Evolutionary conservation across 1,140 invertebrate genomes (phyloP).

Genomic region (Hyles vespertilio): DNA sequence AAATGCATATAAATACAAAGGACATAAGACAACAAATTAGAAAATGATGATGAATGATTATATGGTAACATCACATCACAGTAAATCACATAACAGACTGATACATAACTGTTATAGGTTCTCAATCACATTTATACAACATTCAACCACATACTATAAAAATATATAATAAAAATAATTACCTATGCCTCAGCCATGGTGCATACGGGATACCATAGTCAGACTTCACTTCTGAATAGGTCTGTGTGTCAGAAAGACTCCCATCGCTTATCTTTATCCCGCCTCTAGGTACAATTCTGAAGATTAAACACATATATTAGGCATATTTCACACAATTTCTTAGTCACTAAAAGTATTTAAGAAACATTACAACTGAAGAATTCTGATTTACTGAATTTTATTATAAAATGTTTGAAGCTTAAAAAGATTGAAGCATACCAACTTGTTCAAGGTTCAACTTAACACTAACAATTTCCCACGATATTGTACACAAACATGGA

Average conservation of each 20-base stretch:
- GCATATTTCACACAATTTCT: not conserved
- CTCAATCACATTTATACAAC: too few relatives aligned
- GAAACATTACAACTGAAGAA: not conserved
- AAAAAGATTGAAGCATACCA: too few relatives aligned
- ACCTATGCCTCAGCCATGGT: conserved; percentile 83
- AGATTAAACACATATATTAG: conserved; percentile 19
- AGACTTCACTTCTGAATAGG: conserved; percentile 79
- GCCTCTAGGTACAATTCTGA: conserved; percentile 75
- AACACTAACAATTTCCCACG: conserved; percentile 35
- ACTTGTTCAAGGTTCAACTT: not conserved
- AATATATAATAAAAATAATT: conserved; percentile 29
- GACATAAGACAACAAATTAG: too few relatives aligned
- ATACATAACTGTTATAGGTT: too few relatives aligned
- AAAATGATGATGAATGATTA: too few relatives aligned
- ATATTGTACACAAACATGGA: conserved; percentile 8
- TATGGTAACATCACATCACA: conserved; percentile 4
- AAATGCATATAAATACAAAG: too few relatives aligned
- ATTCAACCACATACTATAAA: conserved; percentile 17
- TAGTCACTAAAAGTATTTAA: too few relatives aligned
- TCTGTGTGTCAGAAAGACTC: conserved; percentile 86
- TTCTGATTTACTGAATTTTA: too few relatives aligned
- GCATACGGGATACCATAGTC: conserved; percentile 82
- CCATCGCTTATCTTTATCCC: conserved; percentile 83
- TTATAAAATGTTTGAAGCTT: too few relatives aligned
- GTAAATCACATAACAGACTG: not conserved